Base-by-base conservation (phyloP, 2,888 invertebrate species). In the Teinopalpus imperialis region DNA sequence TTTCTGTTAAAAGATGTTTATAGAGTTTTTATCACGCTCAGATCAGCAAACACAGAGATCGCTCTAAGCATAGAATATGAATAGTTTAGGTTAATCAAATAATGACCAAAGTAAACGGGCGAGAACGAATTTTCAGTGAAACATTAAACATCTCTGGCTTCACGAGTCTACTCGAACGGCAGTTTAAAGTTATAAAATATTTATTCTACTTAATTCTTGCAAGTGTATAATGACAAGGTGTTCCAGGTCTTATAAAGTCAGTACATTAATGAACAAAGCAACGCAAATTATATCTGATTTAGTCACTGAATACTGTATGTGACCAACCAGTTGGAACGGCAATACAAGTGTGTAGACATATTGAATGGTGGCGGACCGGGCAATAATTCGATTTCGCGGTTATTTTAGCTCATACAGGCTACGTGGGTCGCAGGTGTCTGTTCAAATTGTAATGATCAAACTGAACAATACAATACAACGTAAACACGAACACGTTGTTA, bases 331-430 rank as follows among this genome's bases (percentile, higher is more conserved):
- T 61, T 54, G 66, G 64, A 72, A 72, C 67, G 65, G 64, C 70
- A 74, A 72, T 73, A 63, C 57, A 57, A 65, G 65, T 70, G 67
- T 65, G 73, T 74, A 66, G 66, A 68, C 61, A 65, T 68, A 74
- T 69, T 74, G 76, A 74, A 77, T 75, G 66, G 69, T 56, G 61
- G 66, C 63, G 72, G 64, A 68, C 71, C 65, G 56, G 67, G 66
- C 74, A 80, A 78, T 85, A 81, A 85, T 79, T 82, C 81, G 79
- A 82, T 85, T 83, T 80, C 68, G 78, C 71, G 86, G 85, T 80
- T 77, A 81, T 83, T 85, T 80, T 74, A 79, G 74, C 73, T 69
- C 71, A 71, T 74, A 69, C 72, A 67, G 70, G 61, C 66, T 63
- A 64, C 62, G 56, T 52, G 60, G 65, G 73, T 54, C 74, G 66